Percentiles rank a stretch among this genome's conserved stretches.
Conservation (phyloP, 2,888 invertebrate species). For the Caprella mutica region DNA sequence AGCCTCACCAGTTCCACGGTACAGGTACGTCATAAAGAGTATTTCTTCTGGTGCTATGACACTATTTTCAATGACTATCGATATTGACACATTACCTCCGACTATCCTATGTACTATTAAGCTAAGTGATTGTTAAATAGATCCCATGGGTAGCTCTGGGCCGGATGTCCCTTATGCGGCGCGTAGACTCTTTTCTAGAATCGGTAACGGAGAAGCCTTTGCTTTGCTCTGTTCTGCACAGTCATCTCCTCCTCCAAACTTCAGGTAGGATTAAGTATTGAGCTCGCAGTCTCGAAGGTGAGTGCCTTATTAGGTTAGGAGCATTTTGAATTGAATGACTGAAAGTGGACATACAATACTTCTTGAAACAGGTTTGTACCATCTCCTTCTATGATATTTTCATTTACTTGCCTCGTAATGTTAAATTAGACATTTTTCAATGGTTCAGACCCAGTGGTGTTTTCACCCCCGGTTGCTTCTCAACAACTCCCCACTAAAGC, state of each 20-base stretch:
- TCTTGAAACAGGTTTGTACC: no score
- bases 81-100: no score
- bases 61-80: not conserved
- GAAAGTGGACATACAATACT: no score
- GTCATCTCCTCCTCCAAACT: slow-evolving; percentile 48
- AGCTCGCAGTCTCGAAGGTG: no score
- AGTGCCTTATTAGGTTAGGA: no score
- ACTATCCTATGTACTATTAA: not conserved
- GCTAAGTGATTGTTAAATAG: slow-evolving; percentile 33
- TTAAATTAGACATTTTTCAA: no score
- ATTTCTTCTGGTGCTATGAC: not conserved
- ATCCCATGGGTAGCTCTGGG: slow-evolving; percentile 36
- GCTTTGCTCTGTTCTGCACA: slow-evolving; percentile 59
- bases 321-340: no score
- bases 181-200: not conserved
- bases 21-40: not conserved
- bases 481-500: slow-evolving; percentile 1
- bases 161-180: slow-evolving; percentile 35
- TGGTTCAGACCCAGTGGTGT: not conserved
- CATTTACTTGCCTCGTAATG: no score
- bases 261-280: slow-evolving; percentile 30
- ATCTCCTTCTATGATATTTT: no score
- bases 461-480: not conserved
- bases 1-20: slow-evolving; percentile 21
- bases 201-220: slow-evolving; percentile 39